Evolutionary conservation across 2,888 invertebrate species (phyloP).

Genomic region (Deroplatys truncata): DNA sequence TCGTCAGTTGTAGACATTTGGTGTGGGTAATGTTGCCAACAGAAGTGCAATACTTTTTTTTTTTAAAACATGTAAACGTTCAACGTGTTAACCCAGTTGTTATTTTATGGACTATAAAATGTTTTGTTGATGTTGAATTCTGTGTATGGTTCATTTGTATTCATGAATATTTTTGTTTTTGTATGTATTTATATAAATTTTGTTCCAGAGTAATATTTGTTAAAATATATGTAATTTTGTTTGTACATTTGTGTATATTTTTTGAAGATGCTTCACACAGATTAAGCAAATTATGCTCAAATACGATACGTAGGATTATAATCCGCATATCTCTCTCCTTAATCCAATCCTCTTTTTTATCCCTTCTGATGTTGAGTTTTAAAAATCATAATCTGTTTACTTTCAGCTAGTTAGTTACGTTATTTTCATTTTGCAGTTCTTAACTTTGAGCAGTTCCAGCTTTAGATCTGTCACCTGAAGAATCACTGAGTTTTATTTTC

Average conservation of each 20-base stretch:
- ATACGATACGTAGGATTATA: no score
- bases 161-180: background rate
- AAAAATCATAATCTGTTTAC: no score
- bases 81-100: background rate
- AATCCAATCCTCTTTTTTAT: no score
- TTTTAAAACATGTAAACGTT: background rate
- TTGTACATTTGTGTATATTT: background rate
- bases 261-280: no score
- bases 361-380: no score
- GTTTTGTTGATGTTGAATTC: background rate
- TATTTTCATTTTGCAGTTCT: no score
- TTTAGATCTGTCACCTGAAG: no score
- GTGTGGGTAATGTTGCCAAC: background rate
- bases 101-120: background rate
- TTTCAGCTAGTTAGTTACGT: no score
- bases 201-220: background rate
- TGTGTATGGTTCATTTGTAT: background rate
- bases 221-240: background rate
- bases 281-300: no score
- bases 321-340: no score
- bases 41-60: background rate
- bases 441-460: no score
- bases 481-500: no score
- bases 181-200: background rate
- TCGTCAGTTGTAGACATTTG: background rate